A percentile compares a stretch with the other conserved stretches of the same genome.
These are phyloP conservation scores for Gambusia holbrooki DNA, from an alignment of 2,113 vertebrate species.

Conservation along the genomic window DNA sequence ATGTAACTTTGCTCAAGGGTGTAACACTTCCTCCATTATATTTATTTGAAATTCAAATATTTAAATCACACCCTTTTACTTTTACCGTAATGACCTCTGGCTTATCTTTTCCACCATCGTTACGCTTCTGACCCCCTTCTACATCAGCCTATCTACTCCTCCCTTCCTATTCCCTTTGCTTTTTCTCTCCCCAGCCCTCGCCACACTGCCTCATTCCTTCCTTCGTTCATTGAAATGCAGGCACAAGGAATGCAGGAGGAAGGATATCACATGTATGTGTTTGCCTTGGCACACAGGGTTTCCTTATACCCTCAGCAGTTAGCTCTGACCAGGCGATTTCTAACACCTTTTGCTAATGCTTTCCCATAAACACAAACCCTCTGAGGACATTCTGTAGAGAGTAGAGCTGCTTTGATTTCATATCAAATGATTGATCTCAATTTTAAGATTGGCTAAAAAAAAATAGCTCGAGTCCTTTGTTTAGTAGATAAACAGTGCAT, in stretches of 20 bases:
- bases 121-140: slow-evolving; percentile 1
- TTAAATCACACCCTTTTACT: slow-evolving; percentile 47
- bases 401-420: neutral
- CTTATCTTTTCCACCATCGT: slow-evolving; percentile 9
- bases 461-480: neutral
- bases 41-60: slow-evolving; percentile 8
- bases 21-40: neutral
- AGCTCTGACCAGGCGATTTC: slow-evolving; percentile 44
- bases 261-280: slow-evolving; percentile 71
- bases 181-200: slow-evolving; percentile 13
- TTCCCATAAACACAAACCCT: slow-evolving; percentile 40
- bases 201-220: slow-evolving; percentile 42
- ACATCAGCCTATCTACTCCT: slow-evolving; percentile 27
- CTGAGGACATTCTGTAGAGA: neutral
- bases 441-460: neutral
- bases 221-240: slow-evolving; percentile 67
- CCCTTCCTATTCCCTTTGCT: slow-evolving; percentile 28
- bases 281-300: slow-evolving; percentile 70
- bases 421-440: slow-evolving; percentile 16
- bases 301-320: slow-evolving; percentile 52
- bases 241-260: slow-evolving; percentile 73
- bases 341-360: slow-evolving; percentile 40
- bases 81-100: slow-evolving; percentile 50
- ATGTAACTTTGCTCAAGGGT: neutral
- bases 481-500: neutral